Conservation (phyloP, 2,797 vertebrate species). For the Chloroceryle inda region DNA sequence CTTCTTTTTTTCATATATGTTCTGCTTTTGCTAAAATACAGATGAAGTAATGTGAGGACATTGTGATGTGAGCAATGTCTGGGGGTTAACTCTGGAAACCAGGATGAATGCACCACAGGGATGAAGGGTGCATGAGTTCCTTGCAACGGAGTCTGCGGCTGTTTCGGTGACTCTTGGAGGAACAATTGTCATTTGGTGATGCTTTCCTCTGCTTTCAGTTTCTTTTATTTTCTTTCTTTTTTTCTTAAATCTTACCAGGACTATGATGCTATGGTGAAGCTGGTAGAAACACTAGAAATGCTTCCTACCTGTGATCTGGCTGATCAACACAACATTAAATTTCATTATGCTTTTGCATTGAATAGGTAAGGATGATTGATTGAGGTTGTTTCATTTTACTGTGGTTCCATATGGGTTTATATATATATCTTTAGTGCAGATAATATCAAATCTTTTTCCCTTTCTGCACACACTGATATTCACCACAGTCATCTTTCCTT, state of each 20-base stretch:
- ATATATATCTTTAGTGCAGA: background rate
- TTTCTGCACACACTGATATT: background rate
- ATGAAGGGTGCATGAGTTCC: background rate
- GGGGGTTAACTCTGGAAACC: background rate
- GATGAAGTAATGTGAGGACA: background rate
- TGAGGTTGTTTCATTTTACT: background rate
- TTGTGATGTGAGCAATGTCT: background rate
- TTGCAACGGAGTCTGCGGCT: background rate
- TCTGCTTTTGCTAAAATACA: background rate
- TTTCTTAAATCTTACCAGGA: slow-evolving; percentile 82
- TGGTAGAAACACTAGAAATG: slow-evolving; percentile 94
- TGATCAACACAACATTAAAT: slow-evolving; percentile 95
- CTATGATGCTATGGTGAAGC: slow-evolving; percentile 96
- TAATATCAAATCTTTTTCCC: background rate
- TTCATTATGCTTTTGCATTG: slow-evolving; percentile 95
- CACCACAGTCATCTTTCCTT: background rate
- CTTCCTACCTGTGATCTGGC: slow-evolving; percentile 93
- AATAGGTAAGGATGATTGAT: slow-evolving; percentile 86
- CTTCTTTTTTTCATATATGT: background rate
- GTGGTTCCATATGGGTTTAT: background rate
- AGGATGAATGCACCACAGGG: background rate
- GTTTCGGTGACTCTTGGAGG: background rate
- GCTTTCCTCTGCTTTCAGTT: background rate
- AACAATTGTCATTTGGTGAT: background rate
- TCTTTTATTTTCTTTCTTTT: background rate